Base-by-base conservation (phyloP, 2,888 invertebrate species). In the Sthenelais limicola region DNA sequence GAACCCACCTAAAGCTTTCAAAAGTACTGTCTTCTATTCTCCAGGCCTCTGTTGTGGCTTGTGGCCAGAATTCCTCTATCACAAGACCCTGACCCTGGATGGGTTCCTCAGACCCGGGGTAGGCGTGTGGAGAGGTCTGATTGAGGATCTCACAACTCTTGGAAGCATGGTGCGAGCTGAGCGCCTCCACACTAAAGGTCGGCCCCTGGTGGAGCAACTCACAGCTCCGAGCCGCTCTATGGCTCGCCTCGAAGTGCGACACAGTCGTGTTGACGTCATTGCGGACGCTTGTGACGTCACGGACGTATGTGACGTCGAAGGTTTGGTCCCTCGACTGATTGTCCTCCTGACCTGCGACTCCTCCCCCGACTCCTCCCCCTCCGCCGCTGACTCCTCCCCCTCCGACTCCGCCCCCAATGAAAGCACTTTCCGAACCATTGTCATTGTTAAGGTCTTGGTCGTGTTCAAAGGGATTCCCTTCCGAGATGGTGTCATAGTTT, bases 21-120 rank as follows among this genome's bases (percentile, higher is more conserved):
- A 70, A 70, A 35, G 33, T 21, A n/a, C 38, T 47, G 35, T 70
- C 51, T 35, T 70, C 51, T 33, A 70, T 54, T 32, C 51, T 54
- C 30, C 52, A 51, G 26, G 70, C 70, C 21, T 70, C 54, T 28
- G 38, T 52, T 33, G 43, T 33, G 28, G 51, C 32, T 21, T 54
- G 32, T 21, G 70, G 70, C 70, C 70, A 70, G 56, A 70, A 70
- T 3, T 70, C 70, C 70, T 51, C 70, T 15, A 21, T 54, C 33
- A 24, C 21, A 43, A 70, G 48, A 9, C 51, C 38, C 18, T 28
- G 18, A 5, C 51, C 51, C 5, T 18, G 48, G 30, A 18, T 35
- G 38, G 21, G 21, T 26, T 62, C 62, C 9, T 43, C 38, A 12
- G 24, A 24, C n/a, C n/a, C 7, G n/a, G n/a, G n/a, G n/a, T n/a